Evolutionary conservation across 1,140 invertebrate genomes (phyloP).

Genomic region (Drosophila takahashii): DNA sequence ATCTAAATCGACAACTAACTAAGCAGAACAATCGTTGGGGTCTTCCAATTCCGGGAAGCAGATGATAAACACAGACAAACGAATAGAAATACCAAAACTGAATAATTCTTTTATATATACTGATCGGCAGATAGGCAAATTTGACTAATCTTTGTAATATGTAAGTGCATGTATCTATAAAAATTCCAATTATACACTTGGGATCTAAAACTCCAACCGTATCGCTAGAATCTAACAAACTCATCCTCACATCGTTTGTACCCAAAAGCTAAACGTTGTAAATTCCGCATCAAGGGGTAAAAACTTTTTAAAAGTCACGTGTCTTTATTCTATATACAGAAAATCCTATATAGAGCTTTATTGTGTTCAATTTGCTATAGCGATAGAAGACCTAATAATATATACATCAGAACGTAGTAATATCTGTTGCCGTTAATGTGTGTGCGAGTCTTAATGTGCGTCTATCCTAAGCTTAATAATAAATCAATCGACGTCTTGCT

Average conservation of each 20-base stretch:
- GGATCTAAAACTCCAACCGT: slow-evolving; percentile 16
- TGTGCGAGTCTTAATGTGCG: slow-evolving; percentile 12
- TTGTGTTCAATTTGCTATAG: slow-evolving; percentile 72
- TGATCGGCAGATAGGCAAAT: slow-evolving; percentile 32
- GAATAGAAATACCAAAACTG: slow-evolving; percentile 18
- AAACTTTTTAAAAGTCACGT: slow-evolving; percentile 8
- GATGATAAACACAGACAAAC: background rate
- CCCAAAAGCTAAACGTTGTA: background rate
- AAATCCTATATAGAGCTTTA: slow-evolving; percentile 75
- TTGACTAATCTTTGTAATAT: slow-evolving; percentile 31
- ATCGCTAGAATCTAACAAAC: slow-evolving; percentile 12
- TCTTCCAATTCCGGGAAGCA: slow-evolving; percentile 47
- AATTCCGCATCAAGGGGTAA: background rate
- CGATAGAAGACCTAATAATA: slow-evolving; percentile 35
- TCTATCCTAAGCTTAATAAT: slow-evolving; percentile 36
- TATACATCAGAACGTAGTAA: slow-evolving; percentile 15
- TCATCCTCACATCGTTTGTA: slow-evolving; percentile 1
- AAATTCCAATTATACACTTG: slow-evolving; percentile 50
- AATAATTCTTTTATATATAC: slow-evolving; percentile 21
- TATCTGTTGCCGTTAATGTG: slow-evolving; percentile 25
- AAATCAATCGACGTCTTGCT: slow-evolving; percentile 40
- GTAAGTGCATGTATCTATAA: slow-evolving; percentile 45
- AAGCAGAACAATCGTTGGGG: slow-evolving; percentile 69
- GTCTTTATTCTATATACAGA: slow-evolving; percentile 33
- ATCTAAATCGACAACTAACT: slow-evolving; percentile 6